phyloP scores from a whole-genome alignment of 2,113 vertebrate genomes.

The Crotophaga sulcirostris region DNA sequence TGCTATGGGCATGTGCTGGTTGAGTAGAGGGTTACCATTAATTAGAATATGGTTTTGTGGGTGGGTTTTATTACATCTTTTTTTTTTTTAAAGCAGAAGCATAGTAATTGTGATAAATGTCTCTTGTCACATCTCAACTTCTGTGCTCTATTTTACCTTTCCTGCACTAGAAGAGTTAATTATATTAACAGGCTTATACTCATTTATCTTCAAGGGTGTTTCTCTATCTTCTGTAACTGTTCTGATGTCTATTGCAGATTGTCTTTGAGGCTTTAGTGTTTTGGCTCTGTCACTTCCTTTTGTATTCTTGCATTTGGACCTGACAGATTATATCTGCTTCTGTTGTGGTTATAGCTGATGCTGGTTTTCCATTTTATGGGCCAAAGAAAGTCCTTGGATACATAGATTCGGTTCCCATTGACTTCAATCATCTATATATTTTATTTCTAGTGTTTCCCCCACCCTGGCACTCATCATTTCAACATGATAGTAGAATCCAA shows the following conservation, averaged over 20 bases:
- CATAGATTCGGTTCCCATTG: not conserved
- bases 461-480: not conserved
- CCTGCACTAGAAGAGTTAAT: not conserved
- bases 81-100: not conserved
- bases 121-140: not conserved
- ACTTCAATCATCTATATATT: not conserved
- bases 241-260: constrained; percentile 28
- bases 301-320: not conserved
- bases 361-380: constrained; percentile 34
- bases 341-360: constrained; percentile 27
- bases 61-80: not conserved
- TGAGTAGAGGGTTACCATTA: not conserved
- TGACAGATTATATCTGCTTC: not conserved
- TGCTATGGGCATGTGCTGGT: not conserved
- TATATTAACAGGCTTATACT: not conserved
- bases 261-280: not conserved
- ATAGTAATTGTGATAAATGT: not conserved
- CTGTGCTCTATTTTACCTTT: not conserved
- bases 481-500: not conserved
- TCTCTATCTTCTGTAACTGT: not conserved
- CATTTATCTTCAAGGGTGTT: not conserved
- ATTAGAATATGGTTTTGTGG: not conserved
- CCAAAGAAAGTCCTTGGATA: constrained; percentile 18
- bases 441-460: not conserved
- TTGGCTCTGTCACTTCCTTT: not conserved